Evolutionary conservation across 2,888 invertebrate species (phyloP).

Genomic region (Laspeyria flexula): DNA sequence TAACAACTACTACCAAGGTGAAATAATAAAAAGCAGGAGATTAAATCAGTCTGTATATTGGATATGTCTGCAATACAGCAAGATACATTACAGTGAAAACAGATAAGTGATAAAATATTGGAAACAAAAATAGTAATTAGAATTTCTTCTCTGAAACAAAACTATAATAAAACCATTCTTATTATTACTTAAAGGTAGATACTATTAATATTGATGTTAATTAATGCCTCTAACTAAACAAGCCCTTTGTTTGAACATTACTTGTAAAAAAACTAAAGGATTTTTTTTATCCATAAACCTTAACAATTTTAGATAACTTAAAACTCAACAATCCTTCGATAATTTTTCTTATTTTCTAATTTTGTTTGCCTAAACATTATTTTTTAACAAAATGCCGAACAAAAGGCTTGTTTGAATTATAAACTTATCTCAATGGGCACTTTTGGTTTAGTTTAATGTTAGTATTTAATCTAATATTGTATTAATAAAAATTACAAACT

Average conservation of each 20-base stretch:
- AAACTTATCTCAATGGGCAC: conserved; percentile 87
- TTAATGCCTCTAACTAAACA: conserved; percentile 83
- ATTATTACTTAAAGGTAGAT: conserved; percentile 80
- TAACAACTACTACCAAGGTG: no score
- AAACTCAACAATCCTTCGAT: conserved; percentile 82
- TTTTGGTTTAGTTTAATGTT: conserved; percentile 86
- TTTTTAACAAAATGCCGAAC: conserved; percentile 78
- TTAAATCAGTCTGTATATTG: conserved; percentile 87
- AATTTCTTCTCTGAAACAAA: conserved; percentile 85
- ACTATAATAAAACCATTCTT: conserved; percentile 84
- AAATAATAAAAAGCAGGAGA: conserved; percentile 58
- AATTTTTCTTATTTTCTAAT: conserved; percentile 82
- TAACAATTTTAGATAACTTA: conserved; percentile 83
- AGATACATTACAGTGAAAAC: conserved; percentile 86
- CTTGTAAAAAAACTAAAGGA: conserved; percentile 75
- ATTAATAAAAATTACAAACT: conserved; percentile 83
- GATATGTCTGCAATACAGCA: conserved; percentile 87
- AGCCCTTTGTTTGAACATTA: conserved; percentile 79
- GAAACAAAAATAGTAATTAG: conserved; percentile 86
- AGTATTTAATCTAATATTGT: conserved; percentile 83
- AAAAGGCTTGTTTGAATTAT: conserved; percentile 81
- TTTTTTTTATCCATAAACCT: conserved; percentile 76
- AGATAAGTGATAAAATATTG: conserved; percentile 85
- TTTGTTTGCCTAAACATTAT: conserved; percentile 83
- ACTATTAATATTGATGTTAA: conserved; percentile 83